phyloP scores from a whole-genome alignment of 2,888 invertebrate species.

The Cephus pulcher region DNA sequence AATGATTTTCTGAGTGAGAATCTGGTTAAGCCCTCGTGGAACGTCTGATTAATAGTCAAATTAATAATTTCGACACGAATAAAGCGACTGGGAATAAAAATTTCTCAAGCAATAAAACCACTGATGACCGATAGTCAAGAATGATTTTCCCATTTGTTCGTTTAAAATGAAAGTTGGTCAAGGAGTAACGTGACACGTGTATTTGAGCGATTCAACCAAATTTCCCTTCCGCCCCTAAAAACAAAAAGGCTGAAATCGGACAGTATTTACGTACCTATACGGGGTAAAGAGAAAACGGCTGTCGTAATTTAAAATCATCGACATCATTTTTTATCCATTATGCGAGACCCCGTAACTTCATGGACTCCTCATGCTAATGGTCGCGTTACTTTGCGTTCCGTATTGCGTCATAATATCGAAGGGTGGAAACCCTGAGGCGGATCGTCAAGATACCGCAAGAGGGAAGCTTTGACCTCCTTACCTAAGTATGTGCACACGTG shows the following conservation, averaged over 20 bases:
- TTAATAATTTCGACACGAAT: neutral
- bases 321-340: neutral
- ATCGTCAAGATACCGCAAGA: neutral
- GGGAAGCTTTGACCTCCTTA: neutral
- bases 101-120: neutral
- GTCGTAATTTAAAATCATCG: conserved; percentile 12
- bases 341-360: neutral
- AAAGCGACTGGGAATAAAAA: neutral
- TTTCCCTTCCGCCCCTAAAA: no score
- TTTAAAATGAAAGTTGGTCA: no score
- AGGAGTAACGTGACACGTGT: no score
- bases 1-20: conserved; percentile 29
- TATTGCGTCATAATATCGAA: conserved; percentile 5
- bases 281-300: conserved; percentile 36
- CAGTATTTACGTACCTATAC: conserved; percentile 34
- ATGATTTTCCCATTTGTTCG: conserved; percentile 29
- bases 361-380: neutral
- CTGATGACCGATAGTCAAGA: neutral
- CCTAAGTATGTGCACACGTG: neutral
- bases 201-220: no score
- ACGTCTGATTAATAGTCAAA: neutral
- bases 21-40: neutral
- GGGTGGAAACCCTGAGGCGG: neutral
- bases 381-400: neutral
- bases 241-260: conserved; percentile 14